Percentiles rank a stretch among this genome's conserved stretches.
Evolutionary conservation across 1,140 invertebrate genomes (phyloP).

Genomic region (Achatina immaculata): DNA sequence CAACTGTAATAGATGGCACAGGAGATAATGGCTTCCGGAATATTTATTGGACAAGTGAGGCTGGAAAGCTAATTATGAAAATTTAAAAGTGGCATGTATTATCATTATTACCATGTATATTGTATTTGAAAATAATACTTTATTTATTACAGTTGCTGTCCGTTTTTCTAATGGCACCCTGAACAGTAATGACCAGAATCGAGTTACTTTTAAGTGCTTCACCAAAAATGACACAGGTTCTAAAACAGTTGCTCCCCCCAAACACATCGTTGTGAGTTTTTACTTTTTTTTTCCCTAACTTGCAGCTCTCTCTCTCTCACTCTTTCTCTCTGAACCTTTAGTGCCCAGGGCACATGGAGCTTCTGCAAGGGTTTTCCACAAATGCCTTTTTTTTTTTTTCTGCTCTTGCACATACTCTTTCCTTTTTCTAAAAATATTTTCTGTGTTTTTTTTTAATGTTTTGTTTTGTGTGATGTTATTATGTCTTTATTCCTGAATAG

Average conservation of each 20-base stretch:
- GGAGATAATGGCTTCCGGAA: too few species aligned
- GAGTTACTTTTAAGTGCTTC: neutral
- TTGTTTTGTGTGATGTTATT: neutral
- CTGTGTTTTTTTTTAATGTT: neutral
- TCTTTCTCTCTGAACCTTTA: neutral
- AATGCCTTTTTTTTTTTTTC: too few species aligned
- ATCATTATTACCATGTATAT: conserved; percentile 5
- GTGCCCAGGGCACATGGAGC: neutral
- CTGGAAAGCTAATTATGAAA: too few species aligned
- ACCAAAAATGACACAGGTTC: neutral
- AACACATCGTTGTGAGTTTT: neutral
- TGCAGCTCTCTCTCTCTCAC: neutral
- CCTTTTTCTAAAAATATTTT: neutral
- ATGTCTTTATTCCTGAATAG: neutral
- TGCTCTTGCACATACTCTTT: too few species aligned
- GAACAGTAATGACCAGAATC: neutral
- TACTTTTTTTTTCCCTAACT: neutral
- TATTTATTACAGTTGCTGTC: neutral
- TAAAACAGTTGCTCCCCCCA: neutral
- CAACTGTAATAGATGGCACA: too few species aligned
- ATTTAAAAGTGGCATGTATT: too few species aligned
- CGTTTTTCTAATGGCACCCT: conserved; percentile 21
- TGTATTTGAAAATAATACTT: too few species aligned
- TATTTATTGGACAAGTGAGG: too few species aligned
- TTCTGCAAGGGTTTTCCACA: too few species aligned